A percentile compares a stretch with the other conserved stretches of the same genome.
phyloP scores from a whole-genome alignment of 1,140 invertebrate species.

The Leptonema lineaticorne region DNA sequence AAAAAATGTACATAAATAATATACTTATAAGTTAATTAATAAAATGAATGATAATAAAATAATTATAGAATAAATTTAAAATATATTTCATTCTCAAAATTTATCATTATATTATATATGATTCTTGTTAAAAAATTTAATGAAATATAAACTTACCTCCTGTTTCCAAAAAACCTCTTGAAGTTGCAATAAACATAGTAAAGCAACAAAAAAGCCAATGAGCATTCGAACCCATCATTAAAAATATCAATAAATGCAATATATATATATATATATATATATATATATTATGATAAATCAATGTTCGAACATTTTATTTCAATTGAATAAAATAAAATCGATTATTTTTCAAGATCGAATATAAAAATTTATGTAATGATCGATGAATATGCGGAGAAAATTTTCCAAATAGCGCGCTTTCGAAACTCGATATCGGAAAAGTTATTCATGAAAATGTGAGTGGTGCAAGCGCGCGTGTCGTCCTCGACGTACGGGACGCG shows the following conservation, averaged over 20 bases:
- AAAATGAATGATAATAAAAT: no score
- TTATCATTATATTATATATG: no score
- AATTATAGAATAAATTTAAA: no score
- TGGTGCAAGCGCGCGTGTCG: neutral
- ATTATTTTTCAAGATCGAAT: no score
- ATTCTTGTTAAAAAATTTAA: no score
- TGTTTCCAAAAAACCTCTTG: conserved; percentile 16
- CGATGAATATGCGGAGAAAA: no score
- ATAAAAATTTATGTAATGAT: no score
- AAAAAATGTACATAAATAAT: no score
- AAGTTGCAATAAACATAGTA: conserved; percentile 3
- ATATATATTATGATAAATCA: neutral
- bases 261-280: neutral
- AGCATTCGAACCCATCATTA: neutral
- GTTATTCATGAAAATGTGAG: neutral
- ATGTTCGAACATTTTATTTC: neutral
- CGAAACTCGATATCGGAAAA: neutral
- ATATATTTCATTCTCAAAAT: no score
- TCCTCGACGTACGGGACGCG: neutral
- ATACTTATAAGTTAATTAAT: no score
- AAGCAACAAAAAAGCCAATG: conserved; percentile 9
- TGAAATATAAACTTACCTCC: conserved; percentile 21
- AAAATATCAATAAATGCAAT: neutral
- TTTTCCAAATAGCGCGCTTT: neutral
- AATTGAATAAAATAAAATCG: no score